Conservation (phyloP, 37 sponge, comb jelly and placozoan species). For the Ianthella basta region DNA sequence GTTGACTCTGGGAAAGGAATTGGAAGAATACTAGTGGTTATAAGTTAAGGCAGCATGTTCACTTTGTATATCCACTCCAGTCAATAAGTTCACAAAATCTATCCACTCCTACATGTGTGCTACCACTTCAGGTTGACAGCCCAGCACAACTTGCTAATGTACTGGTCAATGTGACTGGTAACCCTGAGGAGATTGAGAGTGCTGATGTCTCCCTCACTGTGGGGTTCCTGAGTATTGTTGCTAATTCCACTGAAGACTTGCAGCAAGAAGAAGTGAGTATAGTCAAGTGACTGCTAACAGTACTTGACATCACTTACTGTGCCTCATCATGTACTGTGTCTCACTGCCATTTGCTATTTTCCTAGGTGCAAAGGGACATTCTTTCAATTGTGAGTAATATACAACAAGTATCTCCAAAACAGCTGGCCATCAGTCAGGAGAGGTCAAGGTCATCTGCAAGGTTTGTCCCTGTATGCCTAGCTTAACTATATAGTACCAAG, state of each 20-base stretch:
- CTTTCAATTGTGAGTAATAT: constrained; percentile 47
- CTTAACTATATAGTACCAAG: too few relatives aligned
- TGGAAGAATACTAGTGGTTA: too few relatives aligned
- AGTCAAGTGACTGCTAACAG: too few relatives aligned
- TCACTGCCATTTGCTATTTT: too few relatives aligned
- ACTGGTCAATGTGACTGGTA: background rate
- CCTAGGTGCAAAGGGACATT: constrained; percentile 21
- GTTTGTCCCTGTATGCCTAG: too few relatives aligned
- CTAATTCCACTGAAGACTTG: background rate
- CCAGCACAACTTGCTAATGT: background rate
- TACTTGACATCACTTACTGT: too few relatives aligned
- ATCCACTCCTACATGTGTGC: too few relatives aligned
- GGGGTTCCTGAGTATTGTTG: background rate
- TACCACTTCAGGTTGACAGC: background rate
- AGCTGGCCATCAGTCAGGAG: constrained; percentile 35
- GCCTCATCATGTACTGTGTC: too few relatives aligned
- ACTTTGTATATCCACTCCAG: too few relatives aligned
- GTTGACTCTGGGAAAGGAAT: too few relatives aligned
- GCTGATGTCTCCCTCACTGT: constrained; percentile 1
- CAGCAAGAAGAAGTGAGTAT: constrained; percentile 30
- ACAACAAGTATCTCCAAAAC: constrained; percentile 11
- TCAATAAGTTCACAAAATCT: too few relatives aligned
- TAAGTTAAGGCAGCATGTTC: too few relatives aligned
- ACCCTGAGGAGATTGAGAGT: background rate
- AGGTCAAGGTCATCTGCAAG: constrained; percentile 32